Evolutionary conservation across 2,888 invertebrate genomes (phyloP).

Genomic region (Tigriopus californicus): DNA sequence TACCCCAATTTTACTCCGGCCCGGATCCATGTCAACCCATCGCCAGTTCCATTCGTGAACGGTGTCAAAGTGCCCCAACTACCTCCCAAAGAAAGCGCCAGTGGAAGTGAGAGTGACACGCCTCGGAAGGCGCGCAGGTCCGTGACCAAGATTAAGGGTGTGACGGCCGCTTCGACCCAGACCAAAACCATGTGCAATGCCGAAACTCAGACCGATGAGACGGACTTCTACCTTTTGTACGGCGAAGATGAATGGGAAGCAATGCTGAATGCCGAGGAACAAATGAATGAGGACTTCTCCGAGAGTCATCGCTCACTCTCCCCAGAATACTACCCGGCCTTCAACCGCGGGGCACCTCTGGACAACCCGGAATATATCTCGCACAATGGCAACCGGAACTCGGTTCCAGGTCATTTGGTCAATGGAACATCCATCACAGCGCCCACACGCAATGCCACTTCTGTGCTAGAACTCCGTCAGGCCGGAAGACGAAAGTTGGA

Average conservation of each 20-base stretch:
- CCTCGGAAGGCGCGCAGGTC: not conserved
- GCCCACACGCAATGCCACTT: not conserved
- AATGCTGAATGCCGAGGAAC: not conserved
- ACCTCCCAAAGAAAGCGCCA: not conserved
- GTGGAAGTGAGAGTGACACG: not conserved
- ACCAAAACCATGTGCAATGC: not conserved
- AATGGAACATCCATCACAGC: not conserved
- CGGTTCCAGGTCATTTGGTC: not conserved
- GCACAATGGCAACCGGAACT: not conserved
- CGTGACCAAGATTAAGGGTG: not conserved
- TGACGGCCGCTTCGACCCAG: not conserved
- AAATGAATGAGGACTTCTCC: not conserved
- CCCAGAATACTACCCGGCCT: not conserved
- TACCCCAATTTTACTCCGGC: not conserved
- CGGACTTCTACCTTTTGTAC: slow-evolving; percentile 5
- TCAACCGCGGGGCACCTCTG: not conserved
- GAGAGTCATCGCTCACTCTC: slow-evolving; percentile 1
- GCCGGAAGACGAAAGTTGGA: not conserved
- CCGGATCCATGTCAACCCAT: not conserved
- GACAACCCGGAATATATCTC: not conserved
- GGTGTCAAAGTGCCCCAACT: not conserved
- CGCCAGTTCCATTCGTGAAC: not conserved
- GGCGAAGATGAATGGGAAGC: not conserved
- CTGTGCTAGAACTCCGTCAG: not conserved
- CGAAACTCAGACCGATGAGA: slow-evolving; percentile 15